phyloP scores from a whole-genome alignment of 2,113 vertebrate genomes.

The Phrynosoma platyrhinos region DNA sequence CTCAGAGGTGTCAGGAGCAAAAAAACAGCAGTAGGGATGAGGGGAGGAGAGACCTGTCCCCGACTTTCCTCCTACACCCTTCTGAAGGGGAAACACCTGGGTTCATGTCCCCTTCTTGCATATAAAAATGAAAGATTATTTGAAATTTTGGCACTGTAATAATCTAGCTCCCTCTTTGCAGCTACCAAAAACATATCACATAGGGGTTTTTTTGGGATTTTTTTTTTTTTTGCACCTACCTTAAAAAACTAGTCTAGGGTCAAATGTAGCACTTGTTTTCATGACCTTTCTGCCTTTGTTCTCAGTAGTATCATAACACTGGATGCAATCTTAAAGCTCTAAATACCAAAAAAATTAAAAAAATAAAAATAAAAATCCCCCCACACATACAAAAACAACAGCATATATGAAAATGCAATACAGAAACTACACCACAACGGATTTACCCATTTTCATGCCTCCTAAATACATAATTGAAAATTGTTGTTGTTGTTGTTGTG shows the following conservation, averaged over 20 bases:
- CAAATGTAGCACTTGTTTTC: too few relatives aligned
- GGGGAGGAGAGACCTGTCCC: not conserved
- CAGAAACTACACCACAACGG: too few relatives aligned
- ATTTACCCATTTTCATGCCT: too few relatives aligned
- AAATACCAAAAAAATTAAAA: too few relatives aligned
- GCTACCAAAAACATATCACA: not conserved
- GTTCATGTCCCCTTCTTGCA: not conserved
- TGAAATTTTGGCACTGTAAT: not conserved
- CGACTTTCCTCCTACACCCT: slow-evolving; percentile 1
- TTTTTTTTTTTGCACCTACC: not conserved
- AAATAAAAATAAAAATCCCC: too few relatives aligned
- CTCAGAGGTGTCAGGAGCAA: slow-evolving; percentile 41
- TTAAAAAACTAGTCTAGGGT: not conserved
- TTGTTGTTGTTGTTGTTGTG: too few relatives aligned
- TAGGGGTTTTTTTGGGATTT: not conserved
- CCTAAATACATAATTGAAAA: too few relatives aligned
- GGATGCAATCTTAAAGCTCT: too few relatives aligned
- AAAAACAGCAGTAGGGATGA: not conserved
- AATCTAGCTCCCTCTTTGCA: slow-evolving; percentile 8
- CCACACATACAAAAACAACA: too few relatives aligned
- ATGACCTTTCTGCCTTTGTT: too few relatives aligned
- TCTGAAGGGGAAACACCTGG: slow-evolving; percentile 42
- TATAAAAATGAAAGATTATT: not conserved
- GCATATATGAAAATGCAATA: too few relatives aligned
- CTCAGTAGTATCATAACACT: too few relatives aligned